Conservation (phyloP, 2,888 invertebrate species). For the Troides aeacus region DNA sequence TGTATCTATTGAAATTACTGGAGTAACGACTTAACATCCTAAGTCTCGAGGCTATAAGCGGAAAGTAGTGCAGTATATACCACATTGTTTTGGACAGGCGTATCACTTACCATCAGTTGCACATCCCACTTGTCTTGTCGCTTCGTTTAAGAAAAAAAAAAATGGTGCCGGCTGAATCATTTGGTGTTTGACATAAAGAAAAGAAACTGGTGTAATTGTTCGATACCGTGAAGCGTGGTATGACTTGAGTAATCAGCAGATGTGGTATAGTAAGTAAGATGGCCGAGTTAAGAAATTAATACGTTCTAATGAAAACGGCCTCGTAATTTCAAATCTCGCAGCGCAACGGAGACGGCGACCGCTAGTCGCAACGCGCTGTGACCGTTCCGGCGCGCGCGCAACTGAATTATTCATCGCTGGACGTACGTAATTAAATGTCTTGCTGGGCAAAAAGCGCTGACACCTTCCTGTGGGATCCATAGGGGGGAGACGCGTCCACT, state of each 20-base stretch:
- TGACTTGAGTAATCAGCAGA: constrained; percentile 4
- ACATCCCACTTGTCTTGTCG: too few species aligned
- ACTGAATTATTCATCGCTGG: constrained; percentile 72
- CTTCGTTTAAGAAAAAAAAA: too few species aligned
- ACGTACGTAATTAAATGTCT: constrained; percentile 69
- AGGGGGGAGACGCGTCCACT: constrained; percentile 38
- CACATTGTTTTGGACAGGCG: too few species aligned
- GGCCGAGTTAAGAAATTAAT: constrained; percentile 14
- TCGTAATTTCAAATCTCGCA: constrained; percentile 40
- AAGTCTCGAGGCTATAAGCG: too few species aligned
- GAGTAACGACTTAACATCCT: too few species aligned
- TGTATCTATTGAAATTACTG: too few species aligned
- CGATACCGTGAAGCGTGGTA: not conserved
- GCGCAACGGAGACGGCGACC: constrained; percentile 47
- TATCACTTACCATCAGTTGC: too few species aligned
- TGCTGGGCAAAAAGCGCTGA: constrained; percentile 64
- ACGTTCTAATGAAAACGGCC: constrained; percentile 38
- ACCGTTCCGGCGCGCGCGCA: constrained; percentile 67
- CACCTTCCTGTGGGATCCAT: constrained; percentile 67
- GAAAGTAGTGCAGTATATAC: too few species aligned
- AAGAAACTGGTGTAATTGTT: not conserved
- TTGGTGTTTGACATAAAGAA: too few species aligned
- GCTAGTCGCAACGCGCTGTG: constrained; percentile 69
- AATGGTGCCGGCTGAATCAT: too few species aligned
- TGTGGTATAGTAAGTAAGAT: constrained; percentile 5